Percentiles rank a stretch among this genome's conserved stretches.
These are phyloP conservation scores for Patella depressa DNA, from an alignment of 2,888 invertebrate species.

Conservation along the genomic window DNA sequence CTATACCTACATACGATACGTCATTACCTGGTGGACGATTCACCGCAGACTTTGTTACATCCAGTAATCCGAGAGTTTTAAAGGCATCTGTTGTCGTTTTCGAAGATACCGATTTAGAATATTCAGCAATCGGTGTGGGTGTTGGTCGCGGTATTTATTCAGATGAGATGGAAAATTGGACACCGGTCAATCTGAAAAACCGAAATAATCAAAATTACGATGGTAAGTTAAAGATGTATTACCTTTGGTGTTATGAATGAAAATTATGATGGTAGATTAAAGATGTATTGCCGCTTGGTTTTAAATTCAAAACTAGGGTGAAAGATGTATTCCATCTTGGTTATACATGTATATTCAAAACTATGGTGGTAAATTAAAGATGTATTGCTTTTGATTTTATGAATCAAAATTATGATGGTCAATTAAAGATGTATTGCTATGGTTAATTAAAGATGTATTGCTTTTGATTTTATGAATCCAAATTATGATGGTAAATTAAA, in stretches of 20 bases:
- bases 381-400: too few species aligned
- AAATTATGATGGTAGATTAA: conserved; percentile 13
- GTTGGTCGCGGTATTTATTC: conserved; percentile 27
- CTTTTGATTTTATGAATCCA: too few species aligned
- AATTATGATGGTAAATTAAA: too few species aligned
- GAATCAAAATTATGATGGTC: conserved; percentile 20
- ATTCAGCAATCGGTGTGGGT: conserved; percentile 28
- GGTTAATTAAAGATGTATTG: too few species aligned
- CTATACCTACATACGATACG: conserved; percentile 48
- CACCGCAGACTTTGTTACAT: conserved; percentile 39
- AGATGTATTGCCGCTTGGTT: too few species aligned
- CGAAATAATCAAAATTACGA: conserved; percentile 14
- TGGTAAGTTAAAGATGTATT: conserved; percentile 13
- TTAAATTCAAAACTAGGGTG: too few species aligned
- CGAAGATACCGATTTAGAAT: conserved; percentile 43
- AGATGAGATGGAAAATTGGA: conserved; percentile 17
- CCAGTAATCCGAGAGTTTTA: conserved; percentile 47
- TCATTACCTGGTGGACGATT: conserved; percentile 50
- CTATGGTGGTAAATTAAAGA: too few species aligned
- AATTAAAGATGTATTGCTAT: neutral
- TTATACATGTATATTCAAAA: too few species aligned
- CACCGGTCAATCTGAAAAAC: conserved; percentile 19
- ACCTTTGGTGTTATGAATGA: too few species aligned
- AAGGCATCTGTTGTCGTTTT: conserved; percentile 43
- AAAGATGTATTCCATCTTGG: too few species aligned